Conservation (phyloP, 1,140 invertebrate species). For the Tetramorium alpestre region DNA sequence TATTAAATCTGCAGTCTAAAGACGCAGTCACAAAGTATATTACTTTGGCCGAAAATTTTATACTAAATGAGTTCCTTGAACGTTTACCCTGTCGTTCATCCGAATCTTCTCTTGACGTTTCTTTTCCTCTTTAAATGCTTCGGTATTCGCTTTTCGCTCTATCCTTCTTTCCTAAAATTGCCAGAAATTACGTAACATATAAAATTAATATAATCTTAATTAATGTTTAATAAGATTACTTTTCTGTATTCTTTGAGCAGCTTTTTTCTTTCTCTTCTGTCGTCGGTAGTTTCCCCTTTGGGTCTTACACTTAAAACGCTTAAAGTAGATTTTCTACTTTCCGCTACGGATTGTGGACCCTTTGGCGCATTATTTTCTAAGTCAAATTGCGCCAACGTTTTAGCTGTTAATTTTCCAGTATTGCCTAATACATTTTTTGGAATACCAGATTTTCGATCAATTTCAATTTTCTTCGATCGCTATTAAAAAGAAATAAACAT, state of each 20-base stretch:
- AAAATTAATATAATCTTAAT: background rate
- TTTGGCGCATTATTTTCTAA: conserved; percentile 83
- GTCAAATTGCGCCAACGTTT: conserved; percentile 89
- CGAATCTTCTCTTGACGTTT: conserved; percentile 92
- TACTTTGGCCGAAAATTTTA: conserved; percentile 76
- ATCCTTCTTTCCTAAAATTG: conserved; percentile 90
- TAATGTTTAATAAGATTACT: conserved; percentile 78
- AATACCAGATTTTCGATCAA: conserved; percentile 90
- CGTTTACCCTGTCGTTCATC: conserved; percentile 90
- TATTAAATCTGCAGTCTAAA: background rate
- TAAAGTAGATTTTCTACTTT: conserved; percentile 90
- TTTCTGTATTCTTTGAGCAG: conserved; percentile 93
- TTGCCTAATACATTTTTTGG: conserved; percentile 88
- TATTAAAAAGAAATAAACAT: conserved; percentile 73
- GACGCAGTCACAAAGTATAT: background rate
- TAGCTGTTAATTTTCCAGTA: conserved; percentile 88
- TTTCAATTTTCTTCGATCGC: conserved; percentile 88
- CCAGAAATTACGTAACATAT: conserved; percentile 34
- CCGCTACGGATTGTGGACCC: conserved; percentile 86
- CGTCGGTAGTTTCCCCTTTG: conserved; percentile 93
- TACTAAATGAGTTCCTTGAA: conserved; percentile 90
- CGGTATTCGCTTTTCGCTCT: conserved; percentile 94
- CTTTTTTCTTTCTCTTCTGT: conserved; percentile 93
- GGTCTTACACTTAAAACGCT: conserved; percentile 91
- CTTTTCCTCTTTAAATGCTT: conserved; percentile 96